Evolutionary conservation across 2,113 vertebrate genomes (phyloP).

Genomic region (Bombycilla garrulus): DNA sequence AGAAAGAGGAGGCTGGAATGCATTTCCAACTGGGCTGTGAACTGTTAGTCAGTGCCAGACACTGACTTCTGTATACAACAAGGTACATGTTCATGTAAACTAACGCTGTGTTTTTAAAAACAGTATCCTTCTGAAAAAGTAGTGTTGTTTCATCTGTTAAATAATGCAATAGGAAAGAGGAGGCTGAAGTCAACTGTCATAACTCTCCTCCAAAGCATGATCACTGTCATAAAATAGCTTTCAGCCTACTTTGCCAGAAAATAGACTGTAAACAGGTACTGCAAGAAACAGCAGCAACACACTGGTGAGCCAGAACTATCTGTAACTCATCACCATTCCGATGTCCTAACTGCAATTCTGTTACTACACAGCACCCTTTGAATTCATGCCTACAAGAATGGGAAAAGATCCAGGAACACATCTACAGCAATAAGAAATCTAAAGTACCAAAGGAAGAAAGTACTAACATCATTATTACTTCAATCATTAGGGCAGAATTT

Average conservation of each 20-base stretch:
- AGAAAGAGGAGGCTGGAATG: background rate
- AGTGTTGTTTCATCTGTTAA: background rate
- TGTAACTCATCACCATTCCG: fast-evolving
- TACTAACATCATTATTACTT: background rate
- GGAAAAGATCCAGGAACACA: background rate
- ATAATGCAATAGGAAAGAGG: background rate
- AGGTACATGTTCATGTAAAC: background rate
- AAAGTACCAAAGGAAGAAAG: background rate
- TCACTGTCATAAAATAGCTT: background rate
- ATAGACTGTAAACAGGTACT: background rate
- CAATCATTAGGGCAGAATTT: background rate
- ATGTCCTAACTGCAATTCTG: background rate
- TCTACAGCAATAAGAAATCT: background rate
- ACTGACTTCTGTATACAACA: background rate
- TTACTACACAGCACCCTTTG: background rate
- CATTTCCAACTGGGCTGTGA: background rate
- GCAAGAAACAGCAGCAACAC: background rate
- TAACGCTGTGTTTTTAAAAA: background rate
- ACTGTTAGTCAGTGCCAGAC: background rate
- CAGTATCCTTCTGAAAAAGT: background rate
- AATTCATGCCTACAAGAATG: background rate
- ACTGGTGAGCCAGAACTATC: background rate
- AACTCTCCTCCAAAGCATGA: background rate
- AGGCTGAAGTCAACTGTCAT: background rate
- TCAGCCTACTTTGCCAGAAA: background rate